A percentile compares a stretch with the other conserved stretches of the same genome.
Evolutionary conservation across 2,888 invertebrate species (phyloP).

Genomic region (Platyscelio sp.): DNA sequence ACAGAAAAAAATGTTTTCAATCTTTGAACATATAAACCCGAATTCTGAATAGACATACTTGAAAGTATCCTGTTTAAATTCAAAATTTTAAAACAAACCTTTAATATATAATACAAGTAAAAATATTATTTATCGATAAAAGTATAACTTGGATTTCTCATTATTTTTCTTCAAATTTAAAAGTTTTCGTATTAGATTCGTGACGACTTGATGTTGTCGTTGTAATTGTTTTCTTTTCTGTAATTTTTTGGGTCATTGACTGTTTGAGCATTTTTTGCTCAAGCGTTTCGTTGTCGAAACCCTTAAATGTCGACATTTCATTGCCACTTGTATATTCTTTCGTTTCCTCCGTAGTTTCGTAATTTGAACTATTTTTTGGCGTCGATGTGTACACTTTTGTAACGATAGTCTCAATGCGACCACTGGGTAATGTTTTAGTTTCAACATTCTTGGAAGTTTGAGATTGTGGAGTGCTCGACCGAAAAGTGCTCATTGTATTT

Average conservation of each 20-base stretch:
- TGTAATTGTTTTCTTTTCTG: constrained; percentile 90
- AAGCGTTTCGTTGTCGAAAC: constrained; percentile 86
- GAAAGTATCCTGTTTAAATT: too few species aligned
- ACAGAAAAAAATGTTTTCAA: too few species aligned
- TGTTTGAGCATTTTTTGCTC: constrained; percentile 90
- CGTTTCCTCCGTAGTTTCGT: constrained; percentile 86
- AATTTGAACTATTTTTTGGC: constrained; percentile 86
- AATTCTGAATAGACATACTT: too few species aligned
- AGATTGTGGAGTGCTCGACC: constrained; percentile 74
- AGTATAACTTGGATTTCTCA: too few species aligned
- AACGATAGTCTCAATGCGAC: constrained; percentile 87
- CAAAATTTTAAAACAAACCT: neutral
- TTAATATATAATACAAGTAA: too few species aligned
- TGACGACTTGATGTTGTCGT: constrained; percentile 88
- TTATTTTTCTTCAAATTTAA: constrained; percentile 78
- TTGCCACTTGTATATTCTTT: constrained; percentile 86
- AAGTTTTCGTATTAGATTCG: constrained; percentile 86
- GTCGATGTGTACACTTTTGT: constrained; percentile 87
- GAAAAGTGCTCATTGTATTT: constrained; percentile 80
- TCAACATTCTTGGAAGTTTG: constrained; percentile 82
- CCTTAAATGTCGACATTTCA: constrained; percentile 83
- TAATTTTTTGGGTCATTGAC: constrained; percentile 89
- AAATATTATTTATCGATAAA: too few species aligned
- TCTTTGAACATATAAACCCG: too few species aligned
- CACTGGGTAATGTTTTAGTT: constrained; percentile 87